A percentile compares a stretch with the other conserved stretches of the same genome.
Conservation (phyloP, 23 tunicate genomes). For the Corella eumyota region DNA sequence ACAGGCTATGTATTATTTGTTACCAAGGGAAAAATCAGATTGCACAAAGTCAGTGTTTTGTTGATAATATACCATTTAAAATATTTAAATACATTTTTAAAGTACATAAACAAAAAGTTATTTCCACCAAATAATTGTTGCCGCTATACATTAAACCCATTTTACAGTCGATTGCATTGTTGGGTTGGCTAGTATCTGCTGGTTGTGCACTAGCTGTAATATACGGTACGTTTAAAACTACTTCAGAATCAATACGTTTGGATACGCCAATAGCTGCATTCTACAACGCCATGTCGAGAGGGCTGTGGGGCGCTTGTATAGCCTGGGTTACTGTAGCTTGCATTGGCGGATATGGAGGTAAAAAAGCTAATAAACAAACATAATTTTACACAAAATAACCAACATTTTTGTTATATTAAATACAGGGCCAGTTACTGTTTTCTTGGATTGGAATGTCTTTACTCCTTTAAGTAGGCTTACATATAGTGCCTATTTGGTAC, state of each 20-base stretch:
- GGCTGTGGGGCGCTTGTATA: slow-evolving; percentile 37
- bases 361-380: no score
- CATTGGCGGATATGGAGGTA: slow-evolving; percentile 68
- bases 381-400: no score
- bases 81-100: neutral
- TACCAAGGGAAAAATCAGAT: slow-evolving; percentile 21
- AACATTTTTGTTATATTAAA: neutral
- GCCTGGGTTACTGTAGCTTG: slow-evolving; percentile 70
- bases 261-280: slow-evolving; percentile 16
- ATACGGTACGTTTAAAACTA: slow-evolving; percentile 18
- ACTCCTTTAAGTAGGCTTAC: no score
- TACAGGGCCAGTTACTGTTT: no score
- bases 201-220: slow-evolving; percentile 25
- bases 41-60: slow-evolving; percentile 24
- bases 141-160: no score
- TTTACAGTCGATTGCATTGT: slow-evolving; percentile 25
- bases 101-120: neutral
- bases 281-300: slow-evolving; percentile 48
- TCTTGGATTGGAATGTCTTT: no score
- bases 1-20: slow-evolving; percentile 46
- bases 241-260: slow-evolving; percentile 4
- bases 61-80: neutral
- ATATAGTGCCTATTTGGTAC: no score
- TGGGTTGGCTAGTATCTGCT: slow-evolving; percentile 31
- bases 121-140: no score